Conservation (phyloP, 2,797 vertebrate genomes). For the Sebastolobus altivelis region DNA sequence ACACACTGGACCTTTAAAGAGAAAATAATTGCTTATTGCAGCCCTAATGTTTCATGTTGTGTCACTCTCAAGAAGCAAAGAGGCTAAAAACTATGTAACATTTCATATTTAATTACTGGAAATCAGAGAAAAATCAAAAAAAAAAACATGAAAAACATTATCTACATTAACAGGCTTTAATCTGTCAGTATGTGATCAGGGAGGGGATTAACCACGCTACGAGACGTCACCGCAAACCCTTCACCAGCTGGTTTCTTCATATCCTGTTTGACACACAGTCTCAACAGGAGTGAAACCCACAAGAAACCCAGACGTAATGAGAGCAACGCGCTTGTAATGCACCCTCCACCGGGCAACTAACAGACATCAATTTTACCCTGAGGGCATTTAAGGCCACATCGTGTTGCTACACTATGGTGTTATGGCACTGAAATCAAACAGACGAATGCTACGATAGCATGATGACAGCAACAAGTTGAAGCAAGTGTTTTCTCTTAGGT, state of each 20-base stretch:
- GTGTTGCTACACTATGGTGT: not conserved
- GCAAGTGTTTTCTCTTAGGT: not conserved
- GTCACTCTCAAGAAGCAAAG: not conserved
- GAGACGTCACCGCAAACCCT: constrained; percentile 35
- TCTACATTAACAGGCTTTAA: not conserved
- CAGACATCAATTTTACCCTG: constrained; percentile 9
- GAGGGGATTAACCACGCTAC: not conserved
- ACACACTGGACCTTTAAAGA: no score
- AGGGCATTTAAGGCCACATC: constrained; percentile 34
- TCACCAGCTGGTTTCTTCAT: constrained; percentile 31
- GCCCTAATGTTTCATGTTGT: not conserved
- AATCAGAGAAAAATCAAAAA: not conserved
- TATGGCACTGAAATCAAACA: constrained; percentile 11
- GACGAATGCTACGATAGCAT: not conserved
- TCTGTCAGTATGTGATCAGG: not conserved
- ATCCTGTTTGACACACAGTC: constrained; percentile 63
- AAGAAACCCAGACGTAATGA: constrained; percentile 42
- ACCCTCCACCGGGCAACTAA: constrained; percentile 22
- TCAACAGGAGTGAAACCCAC: constrained; percentile 58
- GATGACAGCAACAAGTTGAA: constrained; percentile 5
- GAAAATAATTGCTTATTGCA: not conserved
- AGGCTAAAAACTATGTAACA: not conserved
- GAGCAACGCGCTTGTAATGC: constrained; percentile 31
- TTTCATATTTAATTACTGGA: not conserved
- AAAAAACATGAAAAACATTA: not conserved